These are phyloP conservation scores for Leucozona laternaria DNA, from an alignment of 2,888 invertebrate species.

Conservation along the genomic window DNA sequence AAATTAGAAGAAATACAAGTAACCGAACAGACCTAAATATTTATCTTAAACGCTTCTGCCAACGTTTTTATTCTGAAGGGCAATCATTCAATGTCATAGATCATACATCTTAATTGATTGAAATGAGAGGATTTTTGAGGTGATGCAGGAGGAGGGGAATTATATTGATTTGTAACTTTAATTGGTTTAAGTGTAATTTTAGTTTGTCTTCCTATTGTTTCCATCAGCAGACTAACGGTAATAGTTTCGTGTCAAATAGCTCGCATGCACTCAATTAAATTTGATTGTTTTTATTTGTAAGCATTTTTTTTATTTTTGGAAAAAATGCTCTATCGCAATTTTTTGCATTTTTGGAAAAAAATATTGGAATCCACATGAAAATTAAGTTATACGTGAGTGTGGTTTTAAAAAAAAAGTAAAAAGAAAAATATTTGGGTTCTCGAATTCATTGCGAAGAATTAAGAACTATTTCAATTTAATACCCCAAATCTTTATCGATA, in stretches of 20 bases:
- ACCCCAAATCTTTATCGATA: neutral
- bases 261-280: neutral
- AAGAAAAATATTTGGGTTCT: too few species aligned
- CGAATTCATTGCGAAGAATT: too few species aligned
- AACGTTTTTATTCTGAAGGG: neutral
- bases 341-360: neutral
- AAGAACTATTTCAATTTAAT: too few species aligned
- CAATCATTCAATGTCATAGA: too few species aligned
- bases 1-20: too few species aligned
- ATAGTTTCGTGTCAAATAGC: neutral
- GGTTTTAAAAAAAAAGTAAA: too few species aligned
- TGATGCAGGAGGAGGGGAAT: accelerated
- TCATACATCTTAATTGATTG: too few species aligned
- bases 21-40: too few species aligned
- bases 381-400: too few species aligned
- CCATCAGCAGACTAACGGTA: neutral
- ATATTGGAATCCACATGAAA: too few species aligned
- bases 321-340: neutral
- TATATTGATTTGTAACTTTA: neutral
- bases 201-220: neutral
- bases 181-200: conserved; percentile 16
- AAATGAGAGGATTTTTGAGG: neutral
- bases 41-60: neutral
- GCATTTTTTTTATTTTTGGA: neutral
- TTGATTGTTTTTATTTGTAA: neutral